Percentiles rank a stretch among this genome's conserved stretches.
These are phyloP conservation scores for Halocaridina rubra DNA, from an alignment of 2,888 invertebrate genomes.

Conservation along the genomic window DNA sequence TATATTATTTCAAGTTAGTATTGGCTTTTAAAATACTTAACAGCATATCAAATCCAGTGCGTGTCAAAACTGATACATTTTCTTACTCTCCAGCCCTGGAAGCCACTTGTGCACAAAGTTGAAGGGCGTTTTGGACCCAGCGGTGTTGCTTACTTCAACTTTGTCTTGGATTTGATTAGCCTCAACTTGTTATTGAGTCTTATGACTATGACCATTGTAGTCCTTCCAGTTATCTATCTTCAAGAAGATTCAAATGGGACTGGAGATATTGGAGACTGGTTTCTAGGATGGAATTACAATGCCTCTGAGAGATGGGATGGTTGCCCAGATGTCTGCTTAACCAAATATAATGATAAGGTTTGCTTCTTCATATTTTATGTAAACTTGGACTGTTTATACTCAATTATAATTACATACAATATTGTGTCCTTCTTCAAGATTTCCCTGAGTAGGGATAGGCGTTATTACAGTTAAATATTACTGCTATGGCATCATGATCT, in stretches of 20 bases:
- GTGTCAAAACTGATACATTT: too few relatives aligned
- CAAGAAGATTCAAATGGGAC: background rate
- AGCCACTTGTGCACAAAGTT: background rate
- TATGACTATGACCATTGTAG: background rate
- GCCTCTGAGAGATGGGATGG: background rate
- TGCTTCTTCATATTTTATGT: background rate
- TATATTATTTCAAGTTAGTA: too few relatives aligned
- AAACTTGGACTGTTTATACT: too few relatives aligned
- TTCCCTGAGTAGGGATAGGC: too few relatives aligned
- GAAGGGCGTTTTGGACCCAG: background rate
- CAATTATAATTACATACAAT: too few relatives aligned
- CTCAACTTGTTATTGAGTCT: background rate
- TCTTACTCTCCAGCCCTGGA: background rate
- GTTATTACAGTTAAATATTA: too few relatives aligned
- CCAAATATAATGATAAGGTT: background rate
- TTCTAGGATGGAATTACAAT: background rate
- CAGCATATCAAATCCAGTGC: too few relatives aligned
- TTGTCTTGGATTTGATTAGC: background rate
- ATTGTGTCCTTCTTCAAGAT: too few relatives aligned
- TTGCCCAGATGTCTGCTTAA: background rate
- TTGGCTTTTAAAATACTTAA: too few relatives aligned
- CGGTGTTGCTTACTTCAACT: background rate
- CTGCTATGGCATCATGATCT: too few relatives aligned
- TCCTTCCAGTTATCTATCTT: background rate
- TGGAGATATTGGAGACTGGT: background rate